phyloP scores from a whole-genome alignment of 2,113 vertebrate genomes.

The Chauna torquata region DNA sequence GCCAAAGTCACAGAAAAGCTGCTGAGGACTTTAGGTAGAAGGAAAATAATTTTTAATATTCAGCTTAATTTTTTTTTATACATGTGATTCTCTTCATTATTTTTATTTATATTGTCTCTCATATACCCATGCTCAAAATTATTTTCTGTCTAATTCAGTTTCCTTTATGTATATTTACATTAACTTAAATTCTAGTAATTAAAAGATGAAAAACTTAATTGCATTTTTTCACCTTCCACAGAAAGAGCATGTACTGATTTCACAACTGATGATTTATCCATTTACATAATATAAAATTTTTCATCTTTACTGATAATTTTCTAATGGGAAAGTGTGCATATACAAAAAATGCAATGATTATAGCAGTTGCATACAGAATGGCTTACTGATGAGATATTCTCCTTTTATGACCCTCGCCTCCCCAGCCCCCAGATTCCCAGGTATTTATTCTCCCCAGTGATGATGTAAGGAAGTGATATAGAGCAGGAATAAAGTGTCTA shows the following conservation, averaged over 20 bases:
- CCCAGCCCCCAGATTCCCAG: background rate
- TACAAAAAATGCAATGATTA: background rate
- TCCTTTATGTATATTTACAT: background rate
- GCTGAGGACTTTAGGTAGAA: background rate
- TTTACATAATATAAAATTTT: background rate
- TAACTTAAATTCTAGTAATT: background rate
- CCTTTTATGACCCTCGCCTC: background rate
- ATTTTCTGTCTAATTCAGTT: background rate
- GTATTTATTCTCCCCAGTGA: background rate
- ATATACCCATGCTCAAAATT: background rate
- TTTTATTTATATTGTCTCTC: background rate
- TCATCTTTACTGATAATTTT: background rate
- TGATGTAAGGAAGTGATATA: background rate
- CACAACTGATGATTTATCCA: background rate
- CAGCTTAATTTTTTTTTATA: background rate
- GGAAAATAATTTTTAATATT: background rate
- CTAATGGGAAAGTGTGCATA: fast-evolving
- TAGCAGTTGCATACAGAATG: background rate
- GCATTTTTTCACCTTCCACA: background rate
- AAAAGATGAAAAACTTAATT: background rate
- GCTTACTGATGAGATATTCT: background rate
- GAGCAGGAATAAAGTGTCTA: background rate
- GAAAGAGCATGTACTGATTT: background rate
- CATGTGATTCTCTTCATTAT: background rate
- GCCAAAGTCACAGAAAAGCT: background rate